Conservation (phyloP, 2,113 vertebrate species). For the Mionectes macconnelli region DNA sequence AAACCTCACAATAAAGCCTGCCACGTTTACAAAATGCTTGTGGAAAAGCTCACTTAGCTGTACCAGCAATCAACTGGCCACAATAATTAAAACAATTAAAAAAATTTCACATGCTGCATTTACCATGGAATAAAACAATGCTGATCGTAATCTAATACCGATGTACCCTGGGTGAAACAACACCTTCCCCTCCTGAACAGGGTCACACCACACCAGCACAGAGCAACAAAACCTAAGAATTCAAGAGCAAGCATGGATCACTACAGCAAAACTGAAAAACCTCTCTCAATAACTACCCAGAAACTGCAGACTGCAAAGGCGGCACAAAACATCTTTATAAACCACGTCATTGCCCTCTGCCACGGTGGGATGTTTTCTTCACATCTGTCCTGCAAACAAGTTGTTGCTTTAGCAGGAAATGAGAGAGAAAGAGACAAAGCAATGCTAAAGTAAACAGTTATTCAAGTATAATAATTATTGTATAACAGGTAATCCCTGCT, state of each 20-base stretch:
- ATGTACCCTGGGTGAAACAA: neutral
- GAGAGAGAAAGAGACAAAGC: neutral
- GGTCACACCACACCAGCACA: neutral
- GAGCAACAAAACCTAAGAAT: neutral
- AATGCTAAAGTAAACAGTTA: neutral
- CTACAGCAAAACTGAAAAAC: neutral
- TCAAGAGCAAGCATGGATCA: fast-evolving
- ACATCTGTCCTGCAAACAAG: neutral
- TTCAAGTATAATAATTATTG: neutral
- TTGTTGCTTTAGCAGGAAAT: neutral
- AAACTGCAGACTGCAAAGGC: neutral
- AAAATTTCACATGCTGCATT: neutral
- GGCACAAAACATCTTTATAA: neutral
- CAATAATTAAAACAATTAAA: neutral
- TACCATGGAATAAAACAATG: neutral
- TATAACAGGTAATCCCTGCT: neutral
- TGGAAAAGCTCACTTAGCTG: neutral
- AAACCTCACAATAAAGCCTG: neutral
- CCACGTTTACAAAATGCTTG: neutral
- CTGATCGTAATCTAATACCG: neutral
- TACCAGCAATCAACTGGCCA: neutral
- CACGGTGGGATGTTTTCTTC: fast-evolving
- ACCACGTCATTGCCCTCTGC: fast-evolving
- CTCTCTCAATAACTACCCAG: neutral
- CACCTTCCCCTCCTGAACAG: neutral